Base-by-base conservation (phyloP, 2,888 invertebrate species). In the Gari tellinella region DNA sequence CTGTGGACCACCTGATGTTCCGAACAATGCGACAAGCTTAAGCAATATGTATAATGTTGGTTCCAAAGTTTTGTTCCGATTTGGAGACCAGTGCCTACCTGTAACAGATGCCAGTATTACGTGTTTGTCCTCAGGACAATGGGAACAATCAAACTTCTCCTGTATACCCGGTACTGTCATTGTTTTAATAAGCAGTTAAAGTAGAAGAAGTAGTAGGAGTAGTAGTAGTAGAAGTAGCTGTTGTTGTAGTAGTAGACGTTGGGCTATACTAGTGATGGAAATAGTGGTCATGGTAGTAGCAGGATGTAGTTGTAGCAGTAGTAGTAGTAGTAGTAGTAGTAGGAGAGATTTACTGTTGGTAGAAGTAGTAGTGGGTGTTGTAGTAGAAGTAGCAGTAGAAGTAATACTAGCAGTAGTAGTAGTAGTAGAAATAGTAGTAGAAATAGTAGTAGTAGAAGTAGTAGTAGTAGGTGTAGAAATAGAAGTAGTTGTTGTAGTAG, bases 371-470 rank as follows among this genome's bases (percentile, higher is more conserved):
- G n/a, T n/a, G n/a, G n/a, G n/a, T n/a, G 55, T 55, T 15, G 55
- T 8, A 38, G 55, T 8, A 40, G 41, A 17, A 40, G 55, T 55
- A 55, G 55, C 38, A 40, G 55, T 17, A 40, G 55, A 17, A 55
- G 55, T 55, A 55, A 26, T 55, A 55, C 12, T 40, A 55, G 55
- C 38, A 55, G 55, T 40, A 56, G 55, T 46, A 56, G 43, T 31
- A 56, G 55, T 45, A 64, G 26, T 37, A 64, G 64, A 26, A 55
- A 45, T 45, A 64, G 49, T 37, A 51, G 38, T 37, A 51, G 37
- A 17, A 61, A 49, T 49, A 61, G 49, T 46, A 61, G 55, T 52
- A 56, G 46, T 45, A 64, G 64, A 40, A 64, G 45, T 48, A 70
- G 70, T 48, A 70, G 64, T 56, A 66, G 56, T 60, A 66, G 49